These are phyloP conservation scores for Keiferia lycopersicella DNA, from an alignment of 2,888 invertebrate genomes.

Conservation along the genomic window DNA sequence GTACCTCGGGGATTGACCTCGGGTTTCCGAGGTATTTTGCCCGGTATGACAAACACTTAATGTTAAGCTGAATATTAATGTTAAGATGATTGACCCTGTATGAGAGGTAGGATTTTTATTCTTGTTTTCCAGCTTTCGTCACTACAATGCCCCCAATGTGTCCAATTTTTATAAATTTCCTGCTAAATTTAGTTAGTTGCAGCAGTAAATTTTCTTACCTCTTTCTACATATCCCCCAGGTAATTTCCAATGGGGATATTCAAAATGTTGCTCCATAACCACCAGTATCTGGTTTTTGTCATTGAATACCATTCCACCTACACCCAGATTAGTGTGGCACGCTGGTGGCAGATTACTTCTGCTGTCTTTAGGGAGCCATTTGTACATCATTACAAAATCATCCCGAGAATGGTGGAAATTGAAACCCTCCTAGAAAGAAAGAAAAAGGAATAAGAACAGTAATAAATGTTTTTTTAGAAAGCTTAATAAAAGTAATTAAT, in stretches of 20 bases:
- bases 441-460: not conserved
- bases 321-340: constrained; percentile 89
- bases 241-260: constrained; percentile 89
- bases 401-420: constrained; percentile 93
- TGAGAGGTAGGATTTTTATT: too few species aligned
- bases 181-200: not conserved
- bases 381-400: constrained; percentile 89
- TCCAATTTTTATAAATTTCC: too few species aligned
- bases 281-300: constrained; percentile 88
- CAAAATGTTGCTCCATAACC: constrained; percentile 87
- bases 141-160: too few species aligned
- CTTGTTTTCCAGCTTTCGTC: too few species aligned
- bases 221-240: constrained; percentile 96
- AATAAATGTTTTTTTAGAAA: too few species aligned
- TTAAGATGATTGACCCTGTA: too few species aligned
- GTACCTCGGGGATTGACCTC: too few species aligned
- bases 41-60: too few species aligned
- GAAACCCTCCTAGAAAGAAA: constrained; percentile 84
- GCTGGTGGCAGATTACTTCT: constrained; percentile 87
- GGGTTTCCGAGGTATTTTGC: too few species aligned
- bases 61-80: not conserved
- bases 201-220: constrained; percentile 68
- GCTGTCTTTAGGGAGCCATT: constrained; percentile 86
- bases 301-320: constrained; percentile 93
- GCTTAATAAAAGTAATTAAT: too few species aligned